phyloP scores from a whole-genome alignment of 1,140 invertebrate species.

The Drosophila auraria region DNA sequence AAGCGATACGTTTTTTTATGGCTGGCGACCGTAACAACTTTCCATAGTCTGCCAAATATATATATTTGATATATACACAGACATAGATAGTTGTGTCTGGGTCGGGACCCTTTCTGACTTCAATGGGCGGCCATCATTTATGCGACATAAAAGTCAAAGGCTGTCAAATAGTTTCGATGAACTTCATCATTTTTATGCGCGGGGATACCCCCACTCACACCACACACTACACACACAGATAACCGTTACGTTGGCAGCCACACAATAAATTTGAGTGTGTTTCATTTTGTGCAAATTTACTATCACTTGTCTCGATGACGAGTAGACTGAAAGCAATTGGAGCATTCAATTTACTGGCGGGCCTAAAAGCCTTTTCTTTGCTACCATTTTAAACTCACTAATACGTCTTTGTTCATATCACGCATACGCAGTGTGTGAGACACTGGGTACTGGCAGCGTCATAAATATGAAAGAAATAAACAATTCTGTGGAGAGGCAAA shows the following conservation, averaged over 20 bases:
- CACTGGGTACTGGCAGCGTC: constrained; percentile 8
- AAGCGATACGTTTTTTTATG: constrained; percentile 37
- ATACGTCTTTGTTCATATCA: constrained; percentile 70
- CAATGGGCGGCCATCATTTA: constrained; percentile 57
- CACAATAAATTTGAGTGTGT: constrained; percentile 76
- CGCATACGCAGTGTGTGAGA: constrained; percentile 29
- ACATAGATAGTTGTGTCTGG: constrained; percentile 20
- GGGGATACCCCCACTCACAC: neutral
- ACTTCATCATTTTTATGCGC: constrained; percentile 73
- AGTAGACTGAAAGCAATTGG: constrained; percentile 57
- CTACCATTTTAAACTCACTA: constrained; percentile 67
- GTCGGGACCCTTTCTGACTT: constrained; percentile 39
- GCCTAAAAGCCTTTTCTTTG: constrained; percentile 48
- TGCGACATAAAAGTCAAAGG: constrained; percentile 67
- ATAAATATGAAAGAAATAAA: constrained; percentile 61
- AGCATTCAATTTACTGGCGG: constrained; percentile 70
- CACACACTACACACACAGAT: constrained; percentile 24
- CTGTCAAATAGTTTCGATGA: constrained; percentile 80
- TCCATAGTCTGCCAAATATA: constrained; percentile 13
- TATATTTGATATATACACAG: neutral
- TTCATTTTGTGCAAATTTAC: constrained; percentile 71
- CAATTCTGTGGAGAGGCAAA: constrained; percentile 23
- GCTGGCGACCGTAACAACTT: constrained; percentile 39
- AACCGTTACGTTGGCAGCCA: constrained; percentile 49
- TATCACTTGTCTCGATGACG: constrained; percentile 67